Conservation (phyloP, 92 coral and sea anemone species). For the Porites lobata region DNA sequence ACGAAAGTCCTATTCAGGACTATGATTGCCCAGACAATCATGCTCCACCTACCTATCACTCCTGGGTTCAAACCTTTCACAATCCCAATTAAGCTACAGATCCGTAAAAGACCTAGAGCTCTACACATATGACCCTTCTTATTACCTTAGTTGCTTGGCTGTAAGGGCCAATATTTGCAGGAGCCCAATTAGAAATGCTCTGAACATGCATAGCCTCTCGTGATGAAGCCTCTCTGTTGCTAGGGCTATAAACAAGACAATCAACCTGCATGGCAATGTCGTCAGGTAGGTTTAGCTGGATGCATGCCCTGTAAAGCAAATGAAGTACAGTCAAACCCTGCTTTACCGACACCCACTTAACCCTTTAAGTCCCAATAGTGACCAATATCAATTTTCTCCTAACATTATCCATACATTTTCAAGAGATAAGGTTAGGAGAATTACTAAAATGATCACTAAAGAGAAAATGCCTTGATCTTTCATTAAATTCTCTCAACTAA, state of each 20-base stretch:
- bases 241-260: conserved; percentile 67
- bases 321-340: background rate
- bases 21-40: too few relatives aligned
- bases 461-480: too few relatives aligned
- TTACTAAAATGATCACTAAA: too few relatives aligned
- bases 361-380: too few relatives aligned
- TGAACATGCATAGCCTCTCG: conserved; percentile 96
- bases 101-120: background rate
- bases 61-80: too few relatives aligned
- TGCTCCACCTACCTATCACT: too few relatives aligned
- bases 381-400: too few relatives aligned
- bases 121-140: background rate
- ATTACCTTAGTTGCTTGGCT: conserved; percentile 92
- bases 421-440: too few relatives aligned
- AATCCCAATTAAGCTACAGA: background rate
- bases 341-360: too few relatives aligned
- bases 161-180: conserved; percentile 95
- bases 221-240: background rate
- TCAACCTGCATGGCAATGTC: conserved; percentile 74
- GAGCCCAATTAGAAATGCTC: conserved; percentile 95
- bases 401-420: too few relatives aligned
- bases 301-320: conserved; percentile 73
- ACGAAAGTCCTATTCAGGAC: too few relatives aligned
- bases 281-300: conserved; percentile 78
- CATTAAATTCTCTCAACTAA: too few relatives aligned